Base-by-base conservation (phyloP, 1,140 invertebrate species). In the Ctenoplectra terminalis region DNA sequence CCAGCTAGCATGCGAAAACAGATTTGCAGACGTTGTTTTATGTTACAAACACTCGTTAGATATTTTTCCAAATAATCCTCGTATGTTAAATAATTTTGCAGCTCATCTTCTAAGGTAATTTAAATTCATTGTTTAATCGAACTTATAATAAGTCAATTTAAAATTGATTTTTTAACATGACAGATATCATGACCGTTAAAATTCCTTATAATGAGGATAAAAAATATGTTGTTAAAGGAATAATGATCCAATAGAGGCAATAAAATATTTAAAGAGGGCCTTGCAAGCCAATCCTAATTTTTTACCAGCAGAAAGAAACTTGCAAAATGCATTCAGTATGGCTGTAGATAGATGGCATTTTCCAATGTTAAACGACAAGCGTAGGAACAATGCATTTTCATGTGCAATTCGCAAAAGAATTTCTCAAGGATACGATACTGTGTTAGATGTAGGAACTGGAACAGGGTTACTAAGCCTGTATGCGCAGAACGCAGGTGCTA, bases 341-440 rank as follows among this genome's bases (percentile, higher is more conserved):
- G 85, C 89, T 61, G 94, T 97, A 46, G 96, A 97, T 82, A 92
- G 97, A 60, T 97, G 97, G 97, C 97, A 98, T 91, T 97, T 96
- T 91, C 92, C 96, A 74, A 97, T 98, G 97, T 89, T 98, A 6
- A 98, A 98, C 94, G 97, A 97, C 92, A 94, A 91, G 61, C 88
- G 90, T 34, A 93, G 97, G 72, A 98, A 98, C 93, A 89, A 93
- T 74, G 94, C 95, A 11, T 97, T 95, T 89, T 93, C 93, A 71
- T 85, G 92, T 79, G 97, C 96, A 2, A 96, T 98, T 82, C 84
- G 89, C 15, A 94, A 94, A 79, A 94, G 91, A 77, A 90, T 97
- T 26, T 88, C 90, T 20, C 85, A 92, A 64, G 95, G 94, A 29
- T 94, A 94, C 81, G 92, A 94, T 69, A 93, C 92, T 82, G 95